Conservation (phyloP, 2,113 vertebrate species). For the Lynx canadensis region DNA sequence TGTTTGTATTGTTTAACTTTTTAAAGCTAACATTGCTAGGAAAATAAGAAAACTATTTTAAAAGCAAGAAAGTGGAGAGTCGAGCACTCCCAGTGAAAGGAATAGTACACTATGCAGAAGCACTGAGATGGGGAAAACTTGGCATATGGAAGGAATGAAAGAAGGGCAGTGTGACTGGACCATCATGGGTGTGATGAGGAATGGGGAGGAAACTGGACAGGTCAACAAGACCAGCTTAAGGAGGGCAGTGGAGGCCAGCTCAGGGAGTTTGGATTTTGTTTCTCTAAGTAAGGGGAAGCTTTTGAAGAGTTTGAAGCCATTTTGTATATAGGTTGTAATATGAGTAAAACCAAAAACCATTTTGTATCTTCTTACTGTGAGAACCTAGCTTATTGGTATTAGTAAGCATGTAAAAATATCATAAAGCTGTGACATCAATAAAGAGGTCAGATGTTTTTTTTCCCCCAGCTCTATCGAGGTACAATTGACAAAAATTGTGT, state of each 20-base stretch:
- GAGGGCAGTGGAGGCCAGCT: background rate
- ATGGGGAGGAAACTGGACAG: background rate
- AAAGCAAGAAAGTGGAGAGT: background rate
- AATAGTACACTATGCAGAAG: background rate
- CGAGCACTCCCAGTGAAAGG: background rate
- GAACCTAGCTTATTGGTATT: background rate
- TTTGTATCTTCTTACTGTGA: background rate
- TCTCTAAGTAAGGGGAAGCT: background rate
- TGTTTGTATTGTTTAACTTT: background rate
- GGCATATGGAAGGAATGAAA: background rate
- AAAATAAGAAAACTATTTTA: slow-evolving; percentile 16
- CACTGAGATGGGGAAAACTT: background rate
- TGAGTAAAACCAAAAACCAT: background rate
- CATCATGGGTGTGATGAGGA: background rate
- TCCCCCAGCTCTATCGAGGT: background rate
- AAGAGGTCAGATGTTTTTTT: background rate
- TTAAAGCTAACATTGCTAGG: background rate
- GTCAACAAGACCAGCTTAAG: background rate
- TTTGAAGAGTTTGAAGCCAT: slow-evolving; percentile 1
- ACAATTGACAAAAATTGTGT: background rate
- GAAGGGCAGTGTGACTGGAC: background rate
- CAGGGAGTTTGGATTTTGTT: background rate
- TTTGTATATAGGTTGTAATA: background rate
- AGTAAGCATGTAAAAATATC: background rate
- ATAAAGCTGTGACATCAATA: background rate